Evolutionary conservation across 2,113 vertebrate genomes (phyloP).

Genomic region (Nibea albiflora): DNA sequence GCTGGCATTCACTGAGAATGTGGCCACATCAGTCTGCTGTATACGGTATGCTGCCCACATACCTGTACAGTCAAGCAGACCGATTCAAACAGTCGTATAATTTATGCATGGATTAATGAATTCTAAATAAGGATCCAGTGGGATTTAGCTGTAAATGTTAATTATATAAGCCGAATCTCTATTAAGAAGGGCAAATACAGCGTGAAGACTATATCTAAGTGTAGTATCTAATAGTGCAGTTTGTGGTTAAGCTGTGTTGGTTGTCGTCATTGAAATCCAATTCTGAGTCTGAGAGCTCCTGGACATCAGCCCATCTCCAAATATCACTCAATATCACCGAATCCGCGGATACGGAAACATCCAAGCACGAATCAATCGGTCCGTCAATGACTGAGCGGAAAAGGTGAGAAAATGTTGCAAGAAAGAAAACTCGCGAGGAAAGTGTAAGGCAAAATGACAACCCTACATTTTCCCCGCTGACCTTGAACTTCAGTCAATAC

Average conservation of each 20-base stretch:
- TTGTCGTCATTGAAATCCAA: constrained; percentile 27
- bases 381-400: constrained; percentile 4
- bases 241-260: background rate
- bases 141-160: background rate
- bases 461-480: background rate
- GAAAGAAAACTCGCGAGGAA: background rate
- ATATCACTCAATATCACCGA: constrained; percentile 27
- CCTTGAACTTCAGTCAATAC: constrained; percentile 16
- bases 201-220: background rate
- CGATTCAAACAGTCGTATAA: background rate
- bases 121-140: background rate
- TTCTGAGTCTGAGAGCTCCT: constrained; percentile 4
- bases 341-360: constrained; percentile 7
- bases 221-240: background rate
- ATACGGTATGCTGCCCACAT: constrained; percentile 1
- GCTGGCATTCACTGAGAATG: constrained; percentile 24
- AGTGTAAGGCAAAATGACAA: background rate
- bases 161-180: constrained; percentile 13
- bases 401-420: constrained; percentile 7
- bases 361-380: constrained; percentile 15
- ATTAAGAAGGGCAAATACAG: background rate
- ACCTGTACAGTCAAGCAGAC: constrained; percentile 1
- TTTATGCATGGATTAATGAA: constrained; percentile 7
- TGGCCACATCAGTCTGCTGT: constrained; percentile 3
- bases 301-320: constrained; percentile 30